Evolutionary conservation across 2,888 invertebrate genomes (phyloP).

Genomic region (Caenorhabditis sp.): DNA sequence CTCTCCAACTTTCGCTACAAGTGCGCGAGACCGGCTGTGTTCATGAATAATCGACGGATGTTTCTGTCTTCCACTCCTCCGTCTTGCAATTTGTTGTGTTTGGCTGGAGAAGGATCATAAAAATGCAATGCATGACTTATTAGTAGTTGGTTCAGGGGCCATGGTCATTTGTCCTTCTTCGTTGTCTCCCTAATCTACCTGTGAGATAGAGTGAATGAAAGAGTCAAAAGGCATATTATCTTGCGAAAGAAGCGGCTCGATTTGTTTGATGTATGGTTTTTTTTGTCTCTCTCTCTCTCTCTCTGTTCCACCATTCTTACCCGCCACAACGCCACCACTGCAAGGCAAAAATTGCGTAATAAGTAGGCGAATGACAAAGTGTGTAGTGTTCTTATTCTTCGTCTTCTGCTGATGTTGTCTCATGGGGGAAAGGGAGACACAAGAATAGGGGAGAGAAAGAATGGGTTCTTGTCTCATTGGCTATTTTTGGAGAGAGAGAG

Average conservation of each 20-base stretch:
- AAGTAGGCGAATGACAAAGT: too few species aligned
- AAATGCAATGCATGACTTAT: constrained; percentile 1
- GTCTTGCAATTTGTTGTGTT: background rate
- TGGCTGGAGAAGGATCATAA: background rate
- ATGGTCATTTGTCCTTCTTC: background rate
- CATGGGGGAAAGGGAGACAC: background rate
- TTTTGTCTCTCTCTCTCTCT: too few species aligned
- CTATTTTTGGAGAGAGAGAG: background rate
- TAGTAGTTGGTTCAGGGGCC: background rate
- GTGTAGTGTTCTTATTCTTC: background rate
- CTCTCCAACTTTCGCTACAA: too few species aligned
- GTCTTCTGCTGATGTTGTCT: background rate
- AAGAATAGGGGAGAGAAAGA: background rate
- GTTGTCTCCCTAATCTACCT: background rate
- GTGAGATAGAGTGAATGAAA: background rate
- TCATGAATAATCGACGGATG: too few species aligned
- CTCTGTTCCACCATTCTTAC: too few species aligned
- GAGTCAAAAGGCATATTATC: too few species aligned
- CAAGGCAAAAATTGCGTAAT: too few species aligned
- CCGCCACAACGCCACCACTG: too few species aligned
- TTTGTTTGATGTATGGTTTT: too few species aligned
- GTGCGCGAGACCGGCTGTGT: too few species aligned
- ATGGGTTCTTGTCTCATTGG: background rate
- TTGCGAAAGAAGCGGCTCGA: too few species aligned
- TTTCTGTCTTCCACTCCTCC: background rate